Percentiles rank a stretch among this genome's conserved stretches.
Conservation (phyloP, 2,113 vertebrate genomes). For the Gasterosteus nipponicus region DNA sequence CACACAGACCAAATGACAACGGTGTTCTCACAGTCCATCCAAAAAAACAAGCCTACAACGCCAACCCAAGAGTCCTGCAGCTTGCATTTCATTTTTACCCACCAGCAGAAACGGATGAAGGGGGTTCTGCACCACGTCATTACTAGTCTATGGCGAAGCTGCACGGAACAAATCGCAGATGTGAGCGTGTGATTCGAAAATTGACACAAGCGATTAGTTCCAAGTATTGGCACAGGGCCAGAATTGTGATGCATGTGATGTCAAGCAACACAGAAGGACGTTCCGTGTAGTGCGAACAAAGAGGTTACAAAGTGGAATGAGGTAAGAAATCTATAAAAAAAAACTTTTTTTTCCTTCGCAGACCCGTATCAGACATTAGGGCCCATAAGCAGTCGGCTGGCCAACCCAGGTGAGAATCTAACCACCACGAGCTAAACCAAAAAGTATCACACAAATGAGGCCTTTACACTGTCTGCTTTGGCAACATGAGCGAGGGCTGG, state of each 20-base stretch:
- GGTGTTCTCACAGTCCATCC: background rate
- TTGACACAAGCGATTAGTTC: background rate
- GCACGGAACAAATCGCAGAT: background rate
- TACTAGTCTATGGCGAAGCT: background rate
- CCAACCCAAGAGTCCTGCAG: background rate
- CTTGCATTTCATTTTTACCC: background rate
- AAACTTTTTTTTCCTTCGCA: conserved; percentile 64
- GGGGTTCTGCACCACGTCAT: background rate
- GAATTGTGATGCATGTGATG: background rate
- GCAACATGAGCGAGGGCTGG: conserved; percentile 37
- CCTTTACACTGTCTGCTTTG: conserved; percentile 80
- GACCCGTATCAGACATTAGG: conserved; percentile 98
- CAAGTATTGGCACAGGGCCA: background rate
- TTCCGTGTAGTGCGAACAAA: background rate
- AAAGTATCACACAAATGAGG: conserved; percentile 67
- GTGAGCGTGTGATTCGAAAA: background rate
- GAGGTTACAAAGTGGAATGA: background rate
- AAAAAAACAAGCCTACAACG: background rate
- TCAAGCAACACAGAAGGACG: background rate
- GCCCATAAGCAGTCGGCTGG: conserved; percentile 93
- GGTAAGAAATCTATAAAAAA: background rate
- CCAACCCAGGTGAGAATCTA: conserved; percentile 92
- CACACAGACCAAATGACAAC: background rate
- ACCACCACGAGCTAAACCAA: background rate
- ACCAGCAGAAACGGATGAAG: background rate